A percentile compares a stretch with the other conserved stretches of the same genome.
Conservation (phyloP, 2,797 vertebrate species). For the Enteromius viviparus region DNA sequence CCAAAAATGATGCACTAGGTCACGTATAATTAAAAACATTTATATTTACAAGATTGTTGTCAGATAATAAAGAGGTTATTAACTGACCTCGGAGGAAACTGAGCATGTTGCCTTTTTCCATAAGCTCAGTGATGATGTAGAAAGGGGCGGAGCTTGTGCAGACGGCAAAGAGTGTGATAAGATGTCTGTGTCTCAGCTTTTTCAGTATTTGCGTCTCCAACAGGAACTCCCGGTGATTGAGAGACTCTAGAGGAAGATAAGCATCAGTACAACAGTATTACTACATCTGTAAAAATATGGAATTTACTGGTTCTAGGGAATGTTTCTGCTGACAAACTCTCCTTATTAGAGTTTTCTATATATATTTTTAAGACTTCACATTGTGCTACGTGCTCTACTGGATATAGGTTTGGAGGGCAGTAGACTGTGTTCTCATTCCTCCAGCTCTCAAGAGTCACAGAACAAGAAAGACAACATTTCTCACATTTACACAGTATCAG, state of each 20-base stretch:
- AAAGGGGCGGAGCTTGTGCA: constrained; percentile 64
- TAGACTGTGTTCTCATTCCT: constrained; percentile 5
- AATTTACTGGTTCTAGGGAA: background rate
- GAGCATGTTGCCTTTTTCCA: constrained; percentile 73
- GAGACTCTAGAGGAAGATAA: constrained; percentile 50
- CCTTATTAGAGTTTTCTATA: background rate
- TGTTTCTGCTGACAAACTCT: no score
- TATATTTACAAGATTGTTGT: background rate
- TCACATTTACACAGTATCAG: constrained; percentile 9
- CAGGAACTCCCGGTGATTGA: constrained; percentile 64
- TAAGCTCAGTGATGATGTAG: constrained; percentile 75
- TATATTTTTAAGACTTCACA: no score
- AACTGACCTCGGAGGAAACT: constrained; percentile 67
- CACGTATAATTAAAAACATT: background rate
- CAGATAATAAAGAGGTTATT: background rate
- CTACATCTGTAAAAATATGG: background rate
- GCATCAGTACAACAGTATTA: background rate
- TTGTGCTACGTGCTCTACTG: background rate
- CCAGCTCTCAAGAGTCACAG: background rate
- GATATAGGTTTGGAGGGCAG: background rate
- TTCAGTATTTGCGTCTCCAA: constrained; percentile 72
- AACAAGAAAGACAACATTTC: constrained; percentile 47
- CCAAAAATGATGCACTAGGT: background rate
- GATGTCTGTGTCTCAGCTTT: constrained; percentile 68
- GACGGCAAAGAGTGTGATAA: constrained; percentile 69